A percentile compares a stretch with the other conserved stretches of the same genome.
These are phyloP conservation scores for Volucella bombylans DNA, from an alignment of 2,888 invertebrate species.

Conservation along the genomic window DNA sequence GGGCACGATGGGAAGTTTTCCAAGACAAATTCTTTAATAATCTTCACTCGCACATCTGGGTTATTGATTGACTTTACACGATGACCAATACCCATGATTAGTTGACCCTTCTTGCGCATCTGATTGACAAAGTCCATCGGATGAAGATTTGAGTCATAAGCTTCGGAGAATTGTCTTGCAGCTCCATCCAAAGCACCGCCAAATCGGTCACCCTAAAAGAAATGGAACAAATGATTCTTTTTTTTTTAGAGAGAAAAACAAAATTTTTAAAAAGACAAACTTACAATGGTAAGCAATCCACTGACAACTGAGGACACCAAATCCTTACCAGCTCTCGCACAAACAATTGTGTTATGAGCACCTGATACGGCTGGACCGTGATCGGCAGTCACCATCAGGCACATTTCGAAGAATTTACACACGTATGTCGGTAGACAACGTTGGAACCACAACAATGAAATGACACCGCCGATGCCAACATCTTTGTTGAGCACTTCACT, in stretches of 20 bases:
- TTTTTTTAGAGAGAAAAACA: background rate
- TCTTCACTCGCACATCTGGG: constrained; percentile 98
- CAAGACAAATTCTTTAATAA: constrained; percentile 97
- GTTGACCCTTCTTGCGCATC: constrained; percentile 97
- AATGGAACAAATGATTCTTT: constrained; percentile 6
- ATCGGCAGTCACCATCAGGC: constrained; percentile 98
- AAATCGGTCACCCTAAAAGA: constrained; percentile 94
- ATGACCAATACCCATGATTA: constrained; percentile 99
- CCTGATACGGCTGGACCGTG: constrained; percentile 99
- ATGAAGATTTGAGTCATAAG: constrained; percentile 95
- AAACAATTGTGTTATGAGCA: constrained; percentile 99
- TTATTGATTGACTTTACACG: constrained; percentile 96
- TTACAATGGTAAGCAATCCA: constrained; percentile 97
- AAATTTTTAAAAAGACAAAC: constrained; percentile 79
- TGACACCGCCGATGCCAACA: constrained; percentile 98
- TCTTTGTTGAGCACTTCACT: constrained; percentile 95
- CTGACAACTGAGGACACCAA: constrained; percentile 97
- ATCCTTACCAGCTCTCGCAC: constrained; percentile 98
- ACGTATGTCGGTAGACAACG: constrained; percentile 96
- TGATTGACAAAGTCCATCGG: constrained; percentile 99
- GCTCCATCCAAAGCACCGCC: constrained; percentile 99
- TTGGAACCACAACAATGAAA: constrained; percentile 99
- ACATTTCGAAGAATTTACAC: constrained; percentile 99
- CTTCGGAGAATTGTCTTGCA: constrained; percentile 97
- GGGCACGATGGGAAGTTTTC: constrained; percentile 97